These are phyloP conservation scores for Acheta domesticus DNA, from an alignment of 2,888 invertebrate genomes.

Conservation along the genomic window DNA sequence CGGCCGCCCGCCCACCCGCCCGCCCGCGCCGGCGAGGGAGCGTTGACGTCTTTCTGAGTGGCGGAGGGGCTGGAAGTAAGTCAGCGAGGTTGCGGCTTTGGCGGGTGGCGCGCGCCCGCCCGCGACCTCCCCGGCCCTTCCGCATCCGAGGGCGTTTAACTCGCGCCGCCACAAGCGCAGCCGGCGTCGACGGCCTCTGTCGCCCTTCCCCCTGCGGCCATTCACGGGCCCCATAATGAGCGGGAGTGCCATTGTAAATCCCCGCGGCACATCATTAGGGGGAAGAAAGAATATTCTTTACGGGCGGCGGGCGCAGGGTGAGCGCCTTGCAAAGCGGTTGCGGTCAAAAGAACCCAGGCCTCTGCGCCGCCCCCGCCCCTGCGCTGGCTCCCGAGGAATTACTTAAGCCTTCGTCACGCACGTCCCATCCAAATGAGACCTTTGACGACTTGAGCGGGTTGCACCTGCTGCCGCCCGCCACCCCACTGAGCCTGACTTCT, in stretches of 20 bases:
- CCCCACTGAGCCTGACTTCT: neutral
- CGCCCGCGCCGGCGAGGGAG: neutral
- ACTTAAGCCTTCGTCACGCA: neutral
- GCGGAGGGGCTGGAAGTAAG: neutral
- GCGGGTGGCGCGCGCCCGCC: neutral
- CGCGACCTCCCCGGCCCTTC: neutral
- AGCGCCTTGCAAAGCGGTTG: neutral
- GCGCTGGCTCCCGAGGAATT: neutral
- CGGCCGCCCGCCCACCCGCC: neutral
- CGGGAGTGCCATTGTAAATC: neutral
- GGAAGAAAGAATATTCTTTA: neutral
- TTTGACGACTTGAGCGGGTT: neutral
- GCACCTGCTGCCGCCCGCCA: neutral
- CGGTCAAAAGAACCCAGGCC: neutral
- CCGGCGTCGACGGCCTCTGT: neutral
- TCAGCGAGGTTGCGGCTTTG: neutral
- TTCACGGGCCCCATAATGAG: neutral
- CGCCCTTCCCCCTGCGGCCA: neutral
- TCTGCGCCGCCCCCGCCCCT: neutral
- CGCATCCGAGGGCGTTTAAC: neutral
- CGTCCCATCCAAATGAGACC: neutral
- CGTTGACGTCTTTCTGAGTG: neutral
- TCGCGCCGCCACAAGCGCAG: neutral
- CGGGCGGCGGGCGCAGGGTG: neutral
- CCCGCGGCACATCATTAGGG: neutral